Percentiles rank a stretch among this genome's conserved stretches.
Evolutionary conservation across 2,113 vertebrate genomes (phyloP).

Genomic region (Buteo buteo): DNA sequence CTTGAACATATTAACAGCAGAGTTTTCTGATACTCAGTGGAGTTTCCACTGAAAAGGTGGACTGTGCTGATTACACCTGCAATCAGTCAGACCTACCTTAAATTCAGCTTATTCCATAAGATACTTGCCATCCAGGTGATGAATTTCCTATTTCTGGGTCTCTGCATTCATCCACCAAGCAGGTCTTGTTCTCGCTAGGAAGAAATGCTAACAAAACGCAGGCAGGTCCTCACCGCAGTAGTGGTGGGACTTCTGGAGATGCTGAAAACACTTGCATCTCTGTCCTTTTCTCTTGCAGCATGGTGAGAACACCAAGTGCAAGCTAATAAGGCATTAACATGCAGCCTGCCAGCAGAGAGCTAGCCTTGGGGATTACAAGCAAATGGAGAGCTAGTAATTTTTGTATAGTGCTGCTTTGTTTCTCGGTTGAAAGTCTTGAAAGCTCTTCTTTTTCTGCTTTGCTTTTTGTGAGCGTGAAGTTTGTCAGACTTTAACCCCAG

Average conservation of each 20-base stretch:
- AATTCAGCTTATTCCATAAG: not conserved
- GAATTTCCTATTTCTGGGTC: not conserved
- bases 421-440: not conserved
- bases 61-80: not conserved
- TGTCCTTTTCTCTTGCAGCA: not conserved
- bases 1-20: not conserved
- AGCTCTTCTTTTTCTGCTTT: not conserved
- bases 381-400: not conserved
- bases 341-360: slow-evolving; percentile 14
- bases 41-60: not conserved
- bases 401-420: slow-evolving; percentile 8
- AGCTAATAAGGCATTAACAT: slow-evolving; percentile 34
- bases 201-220: not conserved
- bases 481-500: not conserved
- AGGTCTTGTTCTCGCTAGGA: not conserved
- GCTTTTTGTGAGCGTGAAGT: not conserved
- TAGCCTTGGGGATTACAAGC: not conserved
- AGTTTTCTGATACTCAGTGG: not conserved
- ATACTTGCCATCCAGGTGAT: not conserved
- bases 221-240: not conserved
- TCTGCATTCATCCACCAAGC: not conserved
- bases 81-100: not conserved
- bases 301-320: not conserved
- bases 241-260: not conserved
- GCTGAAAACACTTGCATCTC: not conserved